Evolutionary conservation across 2,113 vertebrate genomes (phyloP).

Genomic region (Lethenteron reissneri): DNA sequence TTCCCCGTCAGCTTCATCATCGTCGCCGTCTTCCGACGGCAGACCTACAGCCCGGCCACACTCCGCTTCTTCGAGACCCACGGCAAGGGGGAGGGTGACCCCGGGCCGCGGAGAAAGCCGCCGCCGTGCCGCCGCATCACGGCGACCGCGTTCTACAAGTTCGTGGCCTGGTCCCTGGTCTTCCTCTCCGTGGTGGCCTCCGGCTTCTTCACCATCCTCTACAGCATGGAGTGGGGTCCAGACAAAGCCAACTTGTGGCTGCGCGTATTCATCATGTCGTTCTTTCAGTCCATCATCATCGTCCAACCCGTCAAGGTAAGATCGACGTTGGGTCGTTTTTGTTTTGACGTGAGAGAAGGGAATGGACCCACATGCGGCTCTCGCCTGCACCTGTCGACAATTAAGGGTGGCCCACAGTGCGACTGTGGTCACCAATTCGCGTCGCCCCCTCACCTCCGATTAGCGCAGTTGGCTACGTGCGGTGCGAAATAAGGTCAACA

Average conservation of each 20-base stretch:
- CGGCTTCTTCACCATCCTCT: constrained; percentile 3
- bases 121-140: background rate
- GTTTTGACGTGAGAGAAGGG: too few relatives aligned
- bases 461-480: too few relatives aligned
- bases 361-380: too few relatives aligned
- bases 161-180: constrained; percentile 1
- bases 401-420: too few relatives aligned
- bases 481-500: too few relatives aligned
- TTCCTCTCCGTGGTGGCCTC: background rate
- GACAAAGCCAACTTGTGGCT: constrained; percentile 2
- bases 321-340: too few relatives aligned
- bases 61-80: too few relatives aligned
- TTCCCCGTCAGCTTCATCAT: background rate
- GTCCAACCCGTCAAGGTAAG: background rate
- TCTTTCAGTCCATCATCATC: background rate
- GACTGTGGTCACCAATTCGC: too few relatives aligned
- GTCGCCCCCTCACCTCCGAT: too few relatives aligned
- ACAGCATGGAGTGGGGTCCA: constrained; percentile 5
- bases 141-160: background rate
- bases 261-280: background rate
- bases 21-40: background rate
- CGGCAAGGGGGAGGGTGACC: background rate
- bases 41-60: background rate
- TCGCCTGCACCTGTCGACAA: too few relatives aligned
- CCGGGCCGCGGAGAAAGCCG: background rate